These are phyloP conservation scores for Eriosoma lanigerum DNA, from an alignment of 1,140 invertebrate genomes.

Conservation along the genomic window DNA sequence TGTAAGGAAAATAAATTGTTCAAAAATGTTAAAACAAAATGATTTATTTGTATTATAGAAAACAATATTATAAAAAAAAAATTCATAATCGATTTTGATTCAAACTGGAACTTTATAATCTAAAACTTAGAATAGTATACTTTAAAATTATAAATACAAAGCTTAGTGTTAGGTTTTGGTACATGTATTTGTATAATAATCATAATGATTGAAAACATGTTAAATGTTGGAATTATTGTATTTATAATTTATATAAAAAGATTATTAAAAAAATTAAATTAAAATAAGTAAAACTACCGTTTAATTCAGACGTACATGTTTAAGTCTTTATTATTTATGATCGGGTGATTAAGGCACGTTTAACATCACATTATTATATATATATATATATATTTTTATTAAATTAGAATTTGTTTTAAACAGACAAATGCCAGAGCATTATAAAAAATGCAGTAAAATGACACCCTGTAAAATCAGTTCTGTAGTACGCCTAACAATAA, in stretches of 20 bases:
- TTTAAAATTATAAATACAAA: slow-evolving; percentile 43
- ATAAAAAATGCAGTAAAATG: slow-evolving; percentile 31
- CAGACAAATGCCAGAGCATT: slow-evolving; percentile 22
- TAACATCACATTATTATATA: slow-evolving; percentile 30
- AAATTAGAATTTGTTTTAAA: slow-evolving; percentile 31
- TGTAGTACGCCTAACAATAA: slow-evolving; percentile 31
- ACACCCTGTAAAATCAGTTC: slow-evolving; percentile 51
- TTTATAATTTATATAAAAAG: background rate
- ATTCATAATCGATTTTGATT: slow-evolving; percentile 48
- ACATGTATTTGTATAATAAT: slow-evolving; percentile 37
- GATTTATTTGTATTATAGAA: slow-evolving; percentile 44
- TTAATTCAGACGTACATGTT: slow-evolving; percentile 24
- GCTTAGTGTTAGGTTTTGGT: slow-evolving; percentile 51
- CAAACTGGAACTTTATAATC: slow-evolving; percentile 42
- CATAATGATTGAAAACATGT: slow-evolving; percentile 24
- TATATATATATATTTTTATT: slow-evolving; percentile 9
- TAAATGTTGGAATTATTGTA: background rate
- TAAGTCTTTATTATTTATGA: slow-evolving; percentile 39
- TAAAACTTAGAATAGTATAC: slow-evolving; percentile 35
- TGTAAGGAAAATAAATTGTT: background rate
- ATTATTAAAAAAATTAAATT: slow-evolving; percentile 2
- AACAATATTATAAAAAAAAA: slow-evolving; percentile 46
- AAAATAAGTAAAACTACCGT: slow-evolving; percentile 34
- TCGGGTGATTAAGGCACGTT: slow-evolving; percentile 44
- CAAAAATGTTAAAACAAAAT: slow-evolving; percentile 43